Conservation (phyloP, 2,113 vertebrate species). For the Xyliphius kryptos region DNA sequence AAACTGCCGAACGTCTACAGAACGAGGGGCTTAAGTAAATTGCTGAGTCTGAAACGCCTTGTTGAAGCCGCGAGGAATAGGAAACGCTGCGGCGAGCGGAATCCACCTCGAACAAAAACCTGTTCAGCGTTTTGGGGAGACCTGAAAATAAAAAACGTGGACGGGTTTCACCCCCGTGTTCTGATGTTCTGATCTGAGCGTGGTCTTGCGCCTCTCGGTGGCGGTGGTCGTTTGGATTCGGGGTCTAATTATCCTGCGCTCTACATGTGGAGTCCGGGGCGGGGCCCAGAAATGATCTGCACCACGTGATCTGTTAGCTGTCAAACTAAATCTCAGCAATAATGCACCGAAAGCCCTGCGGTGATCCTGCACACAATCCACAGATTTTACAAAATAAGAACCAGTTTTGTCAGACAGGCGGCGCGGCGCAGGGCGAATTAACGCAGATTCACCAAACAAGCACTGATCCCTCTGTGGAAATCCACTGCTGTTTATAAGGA, state of each 20-base stretch:
- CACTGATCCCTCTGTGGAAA: no score
- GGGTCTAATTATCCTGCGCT: no score
- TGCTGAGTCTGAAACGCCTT: constrained; percentile 2
- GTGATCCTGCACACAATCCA: background rate
- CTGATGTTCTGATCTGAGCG: no score
- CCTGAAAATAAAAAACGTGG: no score
- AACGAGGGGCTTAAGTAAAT: constrained; percentile 17
- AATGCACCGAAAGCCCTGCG: background rate
- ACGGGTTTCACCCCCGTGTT: no score
- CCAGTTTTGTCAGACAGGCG: background rate
- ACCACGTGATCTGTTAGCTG: constrained; percentile 14
- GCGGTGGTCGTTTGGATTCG: no score
- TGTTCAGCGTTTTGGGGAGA: background rate
- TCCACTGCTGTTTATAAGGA: no score
- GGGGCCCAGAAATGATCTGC: constrained; percentile 19
- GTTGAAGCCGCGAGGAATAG: constrained; percentile 14
- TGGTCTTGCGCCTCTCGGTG: no score
- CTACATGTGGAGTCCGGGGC: background rate
- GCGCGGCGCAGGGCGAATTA: no score
- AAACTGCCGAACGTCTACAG: constrained; percentile 23
- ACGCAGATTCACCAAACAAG: no score
- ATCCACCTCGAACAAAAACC: background rate
- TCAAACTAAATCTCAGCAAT: constrained; percentile 16
- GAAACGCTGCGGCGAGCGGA: background rate
- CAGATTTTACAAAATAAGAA: background rate